phyloP scores from a whole-genome alignment of 2,113 vertebrate genomes.

The Lichenostomus cassidix region DNA sequence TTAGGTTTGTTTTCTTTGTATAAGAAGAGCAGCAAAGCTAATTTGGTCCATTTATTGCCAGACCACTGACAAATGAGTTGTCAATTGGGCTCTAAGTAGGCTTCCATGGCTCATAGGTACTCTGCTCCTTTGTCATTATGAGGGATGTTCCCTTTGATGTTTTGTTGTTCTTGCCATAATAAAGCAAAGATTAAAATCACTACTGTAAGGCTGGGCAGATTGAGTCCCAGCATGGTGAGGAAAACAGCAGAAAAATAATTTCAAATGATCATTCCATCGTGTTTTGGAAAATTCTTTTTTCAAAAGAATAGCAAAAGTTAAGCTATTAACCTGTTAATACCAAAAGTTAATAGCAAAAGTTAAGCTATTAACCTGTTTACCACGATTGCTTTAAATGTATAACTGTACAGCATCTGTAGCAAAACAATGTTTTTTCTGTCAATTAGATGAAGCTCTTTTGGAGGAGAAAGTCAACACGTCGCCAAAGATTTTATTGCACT shows the following conservation, averaged over 20 bases:
- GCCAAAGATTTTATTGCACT: not conserved
- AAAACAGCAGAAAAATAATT: not conserved
- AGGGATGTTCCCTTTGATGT: not conserved
- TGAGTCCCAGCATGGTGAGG: not conserved
- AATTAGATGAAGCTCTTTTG: not conserved
- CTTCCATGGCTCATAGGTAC: not conserved
- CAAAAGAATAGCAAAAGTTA: not conserved
- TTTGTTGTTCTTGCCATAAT: not conserved
- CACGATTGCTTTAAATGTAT: not conserved
- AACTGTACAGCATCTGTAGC: not conserved
- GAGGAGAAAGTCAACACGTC: not conserved
- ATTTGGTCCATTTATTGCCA: not conserved
- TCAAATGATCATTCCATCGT: not conserved
- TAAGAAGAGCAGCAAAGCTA: not conserved
- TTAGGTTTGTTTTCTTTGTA: not conserved
- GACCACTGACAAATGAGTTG: not conserved
- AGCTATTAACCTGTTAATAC: not conserved
- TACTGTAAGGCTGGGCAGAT: not conserved
- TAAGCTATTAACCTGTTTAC: not conserved
- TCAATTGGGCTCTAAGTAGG: not conserved
- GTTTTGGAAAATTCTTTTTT: not conserved
- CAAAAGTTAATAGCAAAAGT: too few species aligned
- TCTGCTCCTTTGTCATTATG: not conserved
- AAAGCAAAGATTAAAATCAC: not conserved
- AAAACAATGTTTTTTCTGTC: not conserved